Base-by-base conservation (phyloP, 2,888 invertebrate genomes). In the Temnothorax unifasciatus region DNA sequence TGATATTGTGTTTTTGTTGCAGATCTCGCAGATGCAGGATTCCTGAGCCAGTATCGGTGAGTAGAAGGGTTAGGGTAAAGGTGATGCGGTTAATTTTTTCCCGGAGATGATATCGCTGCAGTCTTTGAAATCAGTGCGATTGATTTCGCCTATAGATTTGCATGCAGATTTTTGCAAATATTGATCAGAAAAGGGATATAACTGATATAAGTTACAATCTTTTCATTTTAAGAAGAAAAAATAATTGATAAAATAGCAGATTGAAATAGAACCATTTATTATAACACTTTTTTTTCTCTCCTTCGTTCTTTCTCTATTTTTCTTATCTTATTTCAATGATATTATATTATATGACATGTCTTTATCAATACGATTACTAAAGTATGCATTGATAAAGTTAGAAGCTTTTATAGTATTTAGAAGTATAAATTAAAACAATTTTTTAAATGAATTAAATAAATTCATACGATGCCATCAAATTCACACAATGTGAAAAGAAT, bases 401-500 rank as follows among this genome's bases (percentile, higher is more conserved):
- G 11, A 38, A 38, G 4, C 11, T 63, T 63, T 34, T 44, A 13
- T 54, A 54, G 3, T 9, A 54, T 41, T 25, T 47, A 3, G 18
- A 47, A 66, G 6, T 66, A 25, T 44, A 18, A 66, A 25, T 66
- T 44, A 66, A 66, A 44, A 44, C 15, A 66, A 66, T 8, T 66
- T 18, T 66, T 66, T 34, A 47, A 6, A 63, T n/a, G 11, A 41
- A 63, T 63, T 38, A 38, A 63, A 38, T 38, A 63, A 63, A 38
- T 61, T 18, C 0, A 63, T 9, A 2, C 1, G 9, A 66, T 18
- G 8, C 29, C 2, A 47, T 68, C 3, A 29, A 18, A 25, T 66
- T 66, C 18, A 66, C 2, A 25, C 25, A 66, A 47, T 47, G 25
- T 25, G 18, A 47, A 50, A 47, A 68, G 29, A 47, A 68, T 64